A percentile compares a stretch with the other conserved stretches of the same genome.
Evolutionary conservation across 2,113 vertebrate genomes (phyloP).

Genomic region (Madoqua kirkii): DNA sequence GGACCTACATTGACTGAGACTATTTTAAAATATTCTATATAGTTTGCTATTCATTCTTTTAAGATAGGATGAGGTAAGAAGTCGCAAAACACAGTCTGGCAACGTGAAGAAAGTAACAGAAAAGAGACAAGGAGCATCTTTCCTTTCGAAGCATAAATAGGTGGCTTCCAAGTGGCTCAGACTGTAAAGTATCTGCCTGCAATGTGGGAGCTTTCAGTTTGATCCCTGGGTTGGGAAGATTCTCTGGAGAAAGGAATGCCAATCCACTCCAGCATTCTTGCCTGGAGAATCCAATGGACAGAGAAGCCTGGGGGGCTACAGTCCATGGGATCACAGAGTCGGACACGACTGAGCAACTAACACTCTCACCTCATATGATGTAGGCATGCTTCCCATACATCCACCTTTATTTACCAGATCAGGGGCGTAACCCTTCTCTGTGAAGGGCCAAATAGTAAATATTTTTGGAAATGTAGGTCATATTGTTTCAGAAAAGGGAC

Average conservation of each 20-base stretch:
- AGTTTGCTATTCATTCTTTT: not conserved
- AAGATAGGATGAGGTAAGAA: not conserved
- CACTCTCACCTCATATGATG: not conserved
- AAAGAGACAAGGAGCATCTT: not conserved
- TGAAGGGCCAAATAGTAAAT: not conserved
- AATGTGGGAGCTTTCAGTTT: not conserved
- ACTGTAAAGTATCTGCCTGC: not conserved
- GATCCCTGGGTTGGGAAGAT: not conserved
- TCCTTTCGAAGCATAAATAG: not conserved
- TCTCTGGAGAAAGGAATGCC: not conserved
- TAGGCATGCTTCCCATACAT: rapidly evolving
- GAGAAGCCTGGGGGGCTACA: not conserved
- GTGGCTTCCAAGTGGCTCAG: not conserved
- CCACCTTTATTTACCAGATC: not conserved
- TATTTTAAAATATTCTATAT: not conserved
- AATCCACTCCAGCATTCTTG: not conserved
- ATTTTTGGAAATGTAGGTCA: not conserved
- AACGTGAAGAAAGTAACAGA: not conserved
- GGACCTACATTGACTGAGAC: not conserved
- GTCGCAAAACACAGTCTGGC: not conserved
- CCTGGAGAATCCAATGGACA: not conserved
- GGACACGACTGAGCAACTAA: not conserved
- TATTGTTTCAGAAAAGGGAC: not conserved
- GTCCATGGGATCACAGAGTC: not conserved
- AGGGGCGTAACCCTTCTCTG: not conserved